phyloP scores from a whole-genome alignment of 1,140 invertebrate genomes.

The Ruditapes philippinarum region DNA sequence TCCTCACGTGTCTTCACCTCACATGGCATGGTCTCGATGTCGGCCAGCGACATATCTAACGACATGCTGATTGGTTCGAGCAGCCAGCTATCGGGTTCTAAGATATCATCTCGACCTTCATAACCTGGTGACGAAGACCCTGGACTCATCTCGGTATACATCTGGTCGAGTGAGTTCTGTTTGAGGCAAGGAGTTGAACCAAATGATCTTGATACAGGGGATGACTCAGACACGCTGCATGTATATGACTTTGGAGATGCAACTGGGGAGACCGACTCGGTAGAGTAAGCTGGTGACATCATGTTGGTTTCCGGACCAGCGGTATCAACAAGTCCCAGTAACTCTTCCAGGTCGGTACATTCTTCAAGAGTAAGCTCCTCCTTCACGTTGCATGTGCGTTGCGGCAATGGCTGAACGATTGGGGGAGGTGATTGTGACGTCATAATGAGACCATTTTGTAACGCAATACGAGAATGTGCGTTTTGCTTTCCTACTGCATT shows the following conservation, averaged over 20 bases:
- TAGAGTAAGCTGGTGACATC: slow-evolving; percentile 54
- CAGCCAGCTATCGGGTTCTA: slow-evolving; percentile 71
- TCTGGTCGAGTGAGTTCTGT: slow-evolving; percentile 52
- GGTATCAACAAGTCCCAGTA: slow-evolving; percentile 73
- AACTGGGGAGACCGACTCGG: slow-evolving; percentile 47
- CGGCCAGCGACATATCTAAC: slow-evolving; percentile 65
- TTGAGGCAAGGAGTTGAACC: slow-evolving; percentile 54
- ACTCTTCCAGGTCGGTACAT: slow-evolving; percentile 77
- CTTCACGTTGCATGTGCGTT: slow-evolving; percentile 10
- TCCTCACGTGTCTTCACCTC: slow-evolving; percentile 46
- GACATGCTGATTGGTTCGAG: slow-evolving; percentile 68
- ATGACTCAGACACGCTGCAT: slow-evolving; percentile 57
- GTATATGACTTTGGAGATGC: slow-evolving; percentile 61
- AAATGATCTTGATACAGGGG: slow-evolving; percentile 40
- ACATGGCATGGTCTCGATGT: slow-evolving; percentile 45
- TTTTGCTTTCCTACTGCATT: background rate
- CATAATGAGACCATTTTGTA: slow-evolving; percentile 54
- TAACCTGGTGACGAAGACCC: slow-evolving; percentile 62
- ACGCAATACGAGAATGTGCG: background rate
- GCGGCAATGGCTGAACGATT: background rate
- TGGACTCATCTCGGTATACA: slow-evolving; percentile 68
- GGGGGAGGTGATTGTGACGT: slow-evolving; percentile 21
- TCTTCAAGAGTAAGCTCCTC: slow-evolving; percentile 66
- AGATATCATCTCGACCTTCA: slow-evolving; percentile 68
- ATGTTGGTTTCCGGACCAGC: slow-evolving; percentile 58